phyloP scores from a whole-genome alignment of 2,888 invertebrate species.

The Heliconius hortense region DNA sequence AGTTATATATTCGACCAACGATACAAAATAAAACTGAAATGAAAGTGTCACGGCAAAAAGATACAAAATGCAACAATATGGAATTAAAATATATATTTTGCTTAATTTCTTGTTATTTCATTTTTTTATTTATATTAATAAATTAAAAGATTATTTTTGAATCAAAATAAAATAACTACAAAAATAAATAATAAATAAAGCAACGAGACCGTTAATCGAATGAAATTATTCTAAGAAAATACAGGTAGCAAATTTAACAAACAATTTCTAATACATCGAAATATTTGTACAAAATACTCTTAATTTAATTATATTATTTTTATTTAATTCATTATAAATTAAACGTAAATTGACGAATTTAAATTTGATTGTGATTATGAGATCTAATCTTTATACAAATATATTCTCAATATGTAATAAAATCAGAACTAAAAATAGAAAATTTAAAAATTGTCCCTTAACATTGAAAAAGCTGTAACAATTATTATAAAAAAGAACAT shows the following conservation, averaged over 20 bases:
- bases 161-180: neutral
- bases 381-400: neutral
- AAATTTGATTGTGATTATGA: neutral
- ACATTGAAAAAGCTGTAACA: neutral
- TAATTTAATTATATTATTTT: too few relatives aligned
- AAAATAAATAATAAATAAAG: neutral
- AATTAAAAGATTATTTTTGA: neutral
- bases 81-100: too few relatives aligned
- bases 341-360: neutral
- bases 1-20: neutral
- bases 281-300: neutral
- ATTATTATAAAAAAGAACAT: too few relatives aligned
- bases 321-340: neutral
- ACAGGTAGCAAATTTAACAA: neutral
- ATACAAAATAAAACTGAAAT: neutral
- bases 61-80: too few relatives aligned
- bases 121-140: neutral
- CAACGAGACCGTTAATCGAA: neutral
- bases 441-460: neutral
- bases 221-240: neutral
- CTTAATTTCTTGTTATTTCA: too few relatives aligned
- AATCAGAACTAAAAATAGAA: neutral
- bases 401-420: neutral
- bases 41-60: neutral
- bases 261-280: conserved; percentile 8